Evolutionary conservation across 2,797 vertebrate species (phyloP).

Genomic region (Pseudopleuronectes americanus): DNA sequence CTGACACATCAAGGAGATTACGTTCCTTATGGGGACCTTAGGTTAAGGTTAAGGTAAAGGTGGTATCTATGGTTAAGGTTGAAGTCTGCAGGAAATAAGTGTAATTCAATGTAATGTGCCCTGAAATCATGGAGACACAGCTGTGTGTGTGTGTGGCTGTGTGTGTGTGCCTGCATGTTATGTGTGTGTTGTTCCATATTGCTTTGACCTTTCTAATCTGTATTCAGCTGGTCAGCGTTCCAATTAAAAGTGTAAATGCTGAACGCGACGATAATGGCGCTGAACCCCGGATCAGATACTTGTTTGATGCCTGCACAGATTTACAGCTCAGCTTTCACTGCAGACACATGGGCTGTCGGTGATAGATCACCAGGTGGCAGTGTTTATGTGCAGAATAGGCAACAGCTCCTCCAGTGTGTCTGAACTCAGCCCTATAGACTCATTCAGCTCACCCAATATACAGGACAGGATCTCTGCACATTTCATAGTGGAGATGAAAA

Average conservation of each 20-base stretch:
- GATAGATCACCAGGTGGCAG: slow-evolving; percentile 85
- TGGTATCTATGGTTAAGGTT: neutral
- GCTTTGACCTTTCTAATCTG: slow-evolving; percentile 66
- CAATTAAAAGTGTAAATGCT: slow-evolving; percentile 64
- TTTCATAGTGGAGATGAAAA: slow-evolving; percentile 65
- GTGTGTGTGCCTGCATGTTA: slow-evolving; percentile 17
- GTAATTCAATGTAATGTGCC: neutral
- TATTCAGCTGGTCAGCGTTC: slow-evolving; percentile 64
- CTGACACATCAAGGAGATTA: neutral
- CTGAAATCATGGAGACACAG: neutral
- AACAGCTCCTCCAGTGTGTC: slow-evolving; percentile 34
- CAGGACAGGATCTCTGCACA: slow-evolving; percentile 17
- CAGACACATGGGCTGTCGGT: slow-evolving; percentile 49
- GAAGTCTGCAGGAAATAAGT: neutral
- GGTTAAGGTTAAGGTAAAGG: neutral
- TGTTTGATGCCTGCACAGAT: slow-evolving; percentile 35
- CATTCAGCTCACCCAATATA: slow-evolving; percentile 18
- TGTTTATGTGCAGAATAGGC: slow-evolving; percentile 77
- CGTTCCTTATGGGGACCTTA: neutral
- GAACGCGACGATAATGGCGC: slow-evolving; percentile 47
- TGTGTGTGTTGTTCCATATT: slow-evolving; percentile 54
- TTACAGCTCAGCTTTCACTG: slow-evolving; percentile 35
- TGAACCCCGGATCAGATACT: slow-evolving; percentile 28
- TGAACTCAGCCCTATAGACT: slow-evolving; percentile 34
- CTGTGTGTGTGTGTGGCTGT: neutral